Base-by-base conservation (phyloP, 2,888 invertebrate genomes). In the Stictocephala bisonia region DNA sequence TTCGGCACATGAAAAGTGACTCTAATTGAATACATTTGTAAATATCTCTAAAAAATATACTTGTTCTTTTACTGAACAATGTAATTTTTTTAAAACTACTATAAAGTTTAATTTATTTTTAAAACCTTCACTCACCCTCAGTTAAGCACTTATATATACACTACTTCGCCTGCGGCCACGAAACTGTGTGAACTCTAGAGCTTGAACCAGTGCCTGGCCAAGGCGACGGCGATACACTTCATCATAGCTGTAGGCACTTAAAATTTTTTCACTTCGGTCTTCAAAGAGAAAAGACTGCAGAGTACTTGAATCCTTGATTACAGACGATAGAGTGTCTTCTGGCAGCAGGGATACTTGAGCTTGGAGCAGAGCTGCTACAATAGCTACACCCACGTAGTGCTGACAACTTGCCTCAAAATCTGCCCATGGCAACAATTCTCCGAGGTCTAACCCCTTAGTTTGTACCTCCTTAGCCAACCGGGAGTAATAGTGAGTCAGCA, bases 131-230 rank as follows among this genome's bases (percentile, higher is more conserved):
- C n/a, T n/a, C n/a, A n/a, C n/a, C n/a, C n/a, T n/a, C n/a, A n/a
- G n/a, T n/a, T n/a, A 64, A 2, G 24, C 26, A 64, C 69, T 72
- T 68, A 72, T 60, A 64, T 72, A 64, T 20, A 44, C 72, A 72
- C 72, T 72, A 64, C 74, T 72, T 41, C 74, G 72, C 60, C 74
- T 72, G 53, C 74, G 51, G 66, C 66, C 72, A 64, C 72, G 70
- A 56, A 75, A 72, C 66, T 69, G 73, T 51, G 72, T 74, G 71
- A 68, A 53, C 29, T 75, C 75, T 40, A 71, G 58, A 4, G 58
- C 58, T 26, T 71, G 70, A n/a, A 71, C 48, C n/a, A 71, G 22
- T 2, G 58, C 70, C 22, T 71, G 70, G 15, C 41, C 58, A 44
- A 71, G 48, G 7, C 70, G 56, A 3, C 41, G 24, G 29, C 70